phyloP scores from a whole-genome alignment of 2,797 vertebrate species.

The Sebastes reedi region DNA sequence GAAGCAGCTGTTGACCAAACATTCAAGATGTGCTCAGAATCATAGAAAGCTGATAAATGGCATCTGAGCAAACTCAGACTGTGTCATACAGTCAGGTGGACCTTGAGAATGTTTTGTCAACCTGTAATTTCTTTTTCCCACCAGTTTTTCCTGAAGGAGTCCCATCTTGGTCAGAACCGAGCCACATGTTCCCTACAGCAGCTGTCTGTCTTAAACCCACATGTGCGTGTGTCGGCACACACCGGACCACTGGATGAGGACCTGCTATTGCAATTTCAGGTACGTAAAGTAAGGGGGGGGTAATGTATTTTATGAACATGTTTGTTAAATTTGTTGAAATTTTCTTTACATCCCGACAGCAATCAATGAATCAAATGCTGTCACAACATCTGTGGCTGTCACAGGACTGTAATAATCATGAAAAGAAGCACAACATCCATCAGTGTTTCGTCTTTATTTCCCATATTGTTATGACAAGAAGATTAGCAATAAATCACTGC shows the following conservation, averaged over 20 bases:
- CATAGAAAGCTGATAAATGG: not conserved
- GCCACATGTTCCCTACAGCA: slow-evolving; percentile 77
- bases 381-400: no score
- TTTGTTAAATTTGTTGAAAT: no score
- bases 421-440: no score
- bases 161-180: slow-evolving; percentile 81
- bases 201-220: slow-evolving; percentile 83
- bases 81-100: not conserved
- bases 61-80: not conserved
- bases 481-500: no score
- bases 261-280: slow-evolving; percentile 84
- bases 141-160: slow-evolving; percentile 88
- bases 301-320: no score
- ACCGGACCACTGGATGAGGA: slow-evolving; percentile 70
- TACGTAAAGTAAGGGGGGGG: slow-evolving; percentile 24
- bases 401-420: no score
- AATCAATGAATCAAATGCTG: no score
- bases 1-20: not conserved
- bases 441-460: no score
- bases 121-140: not conserved
- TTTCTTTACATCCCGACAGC: no score
- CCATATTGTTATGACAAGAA: no score
- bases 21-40: not conserved
- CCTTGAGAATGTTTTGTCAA: not conserved
- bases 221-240: slow-evolving; percentile 74